These are phyloP conservation scores for Tholera decimalis DNA, from an alignment of 2,888 invertebrate genomes.

Conservation along the genomic window DNA sequence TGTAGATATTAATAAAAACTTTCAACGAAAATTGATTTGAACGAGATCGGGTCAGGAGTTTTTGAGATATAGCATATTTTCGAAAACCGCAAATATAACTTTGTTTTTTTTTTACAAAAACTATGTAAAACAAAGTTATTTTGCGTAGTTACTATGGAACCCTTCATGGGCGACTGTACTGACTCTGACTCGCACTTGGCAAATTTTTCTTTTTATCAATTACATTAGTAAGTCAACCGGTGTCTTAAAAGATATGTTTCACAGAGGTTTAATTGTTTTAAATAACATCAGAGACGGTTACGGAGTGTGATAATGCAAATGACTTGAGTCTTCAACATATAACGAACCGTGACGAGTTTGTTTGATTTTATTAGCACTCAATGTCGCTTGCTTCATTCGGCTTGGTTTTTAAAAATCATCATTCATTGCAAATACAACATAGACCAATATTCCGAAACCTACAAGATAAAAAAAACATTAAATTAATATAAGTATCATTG, in stretches of 20 bases:
- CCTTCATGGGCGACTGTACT: too few species aligned
- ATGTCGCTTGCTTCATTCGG: slow-evolving; percentile 29
- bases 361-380: slow-evolving; percentile 50
- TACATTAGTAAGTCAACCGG: slow-evolving; percentile 18
- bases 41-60: too few species aligned
- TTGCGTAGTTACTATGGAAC: too few species aligned
- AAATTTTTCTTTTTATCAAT: slow-evolving; percentile 16
- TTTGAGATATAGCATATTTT: too few species aligned
- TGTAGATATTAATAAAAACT: too few species aligned
- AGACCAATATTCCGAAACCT: background rate
- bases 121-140: too few species aligned
- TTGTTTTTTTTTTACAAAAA: too few species aligned
- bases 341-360: slow-evolving; percentile 41
- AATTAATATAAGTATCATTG: too few species aligned
- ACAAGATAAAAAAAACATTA: slow-evolving; percentile 17
- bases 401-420: slow-evolving; percentile 20
- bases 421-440: background rate
- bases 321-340: slow-evolving; percentile 30
- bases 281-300: slow-evolving; percentile 21
- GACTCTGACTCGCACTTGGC: too few species aligned
- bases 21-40: too few species aligned
- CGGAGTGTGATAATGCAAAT: slow-evolving; percentile 38
- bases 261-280: slow-evolving; percentile 10
- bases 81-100: too few species aligned
- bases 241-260: slow-evolving; percentile 6